Evolutionary conservation across 2,888 invertebrate species (phyloP), one percentile per base, ranked within the genome.

Genomic region (Acronicta leporina): DNA sequence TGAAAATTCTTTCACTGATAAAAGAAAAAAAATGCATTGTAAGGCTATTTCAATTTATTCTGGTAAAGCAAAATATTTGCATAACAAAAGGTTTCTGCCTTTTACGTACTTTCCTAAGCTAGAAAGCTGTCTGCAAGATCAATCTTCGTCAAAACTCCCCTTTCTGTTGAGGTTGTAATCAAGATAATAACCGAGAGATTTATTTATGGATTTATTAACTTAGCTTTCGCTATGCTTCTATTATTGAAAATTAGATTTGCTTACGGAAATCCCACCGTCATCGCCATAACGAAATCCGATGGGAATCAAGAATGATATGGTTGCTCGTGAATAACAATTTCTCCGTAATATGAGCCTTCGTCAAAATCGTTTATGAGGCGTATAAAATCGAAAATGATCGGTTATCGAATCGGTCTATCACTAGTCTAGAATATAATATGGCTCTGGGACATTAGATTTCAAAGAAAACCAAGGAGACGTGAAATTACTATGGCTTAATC

Each of bases 371-470:
- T 70, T 72, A 78, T 71, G 68, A 71, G 69, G 68, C 71, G 75
- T 70, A 72, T 48, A 56, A 63, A 82, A 83, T 83, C 67, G 71
- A 64, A 81, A 83, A 85, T 77, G 47, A 77, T 62, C 60, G 80
- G 69, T 74, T 73, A 49, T 63, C 73, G 38, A 49, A 40, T 16
- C 20, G 16, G 41, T 55, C 55, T 66, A 42, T 57, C 54, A 35
- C 7, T 33, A 33, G 54, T 61, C n/a, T 60, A 59, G 35, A 14
- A 46, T 38, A 40, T 30, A 46, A 65, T 57, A 51, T 68, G 64
- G 59, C 50, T 63, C 42, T 9, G 30, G 35, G 38, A 42, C 55
- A 38, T 48, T 51, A 14, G 25, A 41, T 55, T 46, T 55, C 35
- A 47, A 49, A 56, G 50, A 62, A 57, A 54, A 44, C 14, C 48